These are phyloP conservation scores for Myanophis thanlyinensis DNA, from an alignment of 2,113 vertebrate genomes.

Conservation along the genomic window DNA sequence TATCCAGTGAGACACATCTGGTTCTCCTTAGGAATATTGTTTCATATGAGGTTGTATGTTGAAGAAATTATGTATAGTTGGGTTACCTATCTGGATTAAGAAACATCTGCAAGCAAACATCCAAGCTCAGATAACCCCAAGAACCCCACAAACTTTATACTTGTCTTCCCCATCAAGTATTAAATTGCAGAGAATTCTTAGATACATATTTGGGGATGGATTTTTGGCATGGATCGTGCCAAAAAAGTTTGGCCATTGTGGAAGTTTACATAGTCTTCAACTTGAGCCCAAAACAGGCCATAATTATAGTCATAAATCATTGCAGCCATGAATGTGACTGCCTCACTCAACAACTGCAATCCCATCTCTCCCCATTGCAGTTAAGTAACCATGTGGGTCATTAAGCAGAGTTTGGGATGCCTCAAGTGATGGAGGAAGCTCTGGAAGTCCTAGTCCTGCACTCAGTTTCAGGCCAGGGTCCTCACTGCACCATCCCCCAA, in stretches of 20 bases:
- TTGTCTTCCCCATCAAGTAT: not conserved
- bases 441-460: too few species aligned
- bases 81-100: not conserved
- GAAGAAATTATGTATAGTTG: not conserved
- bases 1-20: not conserved
- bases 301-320: not conserved
- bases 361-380: not conserved
- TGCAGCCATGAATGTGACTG: not conserved
- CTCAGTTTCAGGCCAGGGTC: not conserved
- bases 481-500: not conserved
- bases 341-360: not conserved
- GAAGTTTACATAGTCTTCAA: not conserved
- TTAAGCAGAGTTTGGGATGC: too few species aligned
- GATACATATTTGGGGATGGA: not conserved
- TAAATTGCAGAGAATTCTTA: not conserved
- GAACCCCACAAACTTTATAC: not conserved
- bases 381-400: too few species aligned
- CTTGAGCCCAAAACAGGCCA: not conserved
- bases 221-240: not conserved
- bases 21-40: not conserved
- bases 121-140: not conserved
- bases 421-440: too few species aligned
- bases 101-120: not conserved
- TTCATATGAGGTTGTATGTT: not conserved
- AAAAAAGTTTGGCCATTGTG: not conserved